phyloP scores from a whole-genome alignment of 2,797 vertebrate genomes.

The Avahi laniger region DNA sequence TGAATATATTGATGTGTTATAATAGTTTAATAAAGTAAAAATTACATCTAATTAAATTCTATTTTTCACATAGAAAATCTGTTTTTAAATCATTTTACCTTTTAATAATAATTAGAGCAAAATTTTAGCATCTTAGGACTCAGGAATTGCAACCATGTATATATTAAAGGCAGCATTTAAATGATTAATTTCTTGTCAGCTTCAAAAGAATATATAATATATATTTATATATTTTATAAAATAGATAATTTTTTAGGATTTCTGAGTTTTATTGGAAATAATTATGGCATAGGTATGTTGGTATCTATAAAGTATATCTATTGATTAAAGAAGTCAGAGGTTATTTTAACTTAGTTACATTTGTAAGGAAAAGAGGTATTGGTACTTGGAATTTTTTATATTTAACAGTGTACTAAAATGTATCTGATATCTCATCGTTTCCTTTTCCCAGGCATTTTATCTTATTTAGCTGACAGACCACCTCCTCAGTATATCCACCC shows the following conservation, averaged over 20 bases:
- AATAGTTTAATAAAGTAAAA: conserved; percentile 17
- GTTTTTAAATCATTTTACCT: conserved; percentile 37
- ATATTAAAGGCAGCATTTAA: conserved; percentile 28
- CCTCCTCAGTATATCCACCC: conserved; percentile 99
- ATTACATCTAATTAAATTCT: not conserved
- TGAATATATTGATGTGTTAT: not conserved
- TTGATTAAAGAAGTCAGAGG: not conserved
- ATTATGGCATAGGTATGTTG: not conserved
- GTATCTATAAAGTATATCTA: not conserved
- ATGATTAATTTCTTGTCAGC: not conserved
- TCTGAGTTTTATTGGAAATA: conserved; percentile 14
- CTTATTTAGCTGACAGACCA: conserved; percentile 97
- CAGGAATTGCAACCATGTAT: not conserved
- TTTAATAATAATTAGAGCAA: not conserved
- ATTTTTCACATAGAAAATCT: not conserved
- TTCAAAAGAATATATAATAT: not conserved
- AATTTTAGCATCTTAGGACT: conserved; percentile 8
- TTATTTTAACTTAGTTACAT: conserved; percentile 10
- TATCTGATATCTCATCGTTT: conserved; percentile 36
- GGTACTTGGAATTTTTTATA: not conserved
- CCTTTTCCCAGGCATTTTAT: conserved; percentile 92
- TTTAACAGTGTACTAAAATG: not conserved
- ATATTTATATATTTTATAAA: not conserved
- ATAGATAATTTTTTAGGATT: conserved; percentile 12
- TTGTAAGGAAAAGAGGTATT: conserved; percentile 14